phyloP scores from a whole-genome alignment of 2,888 invertebrate genomes.

The Ophioninae sp. region DNA sequence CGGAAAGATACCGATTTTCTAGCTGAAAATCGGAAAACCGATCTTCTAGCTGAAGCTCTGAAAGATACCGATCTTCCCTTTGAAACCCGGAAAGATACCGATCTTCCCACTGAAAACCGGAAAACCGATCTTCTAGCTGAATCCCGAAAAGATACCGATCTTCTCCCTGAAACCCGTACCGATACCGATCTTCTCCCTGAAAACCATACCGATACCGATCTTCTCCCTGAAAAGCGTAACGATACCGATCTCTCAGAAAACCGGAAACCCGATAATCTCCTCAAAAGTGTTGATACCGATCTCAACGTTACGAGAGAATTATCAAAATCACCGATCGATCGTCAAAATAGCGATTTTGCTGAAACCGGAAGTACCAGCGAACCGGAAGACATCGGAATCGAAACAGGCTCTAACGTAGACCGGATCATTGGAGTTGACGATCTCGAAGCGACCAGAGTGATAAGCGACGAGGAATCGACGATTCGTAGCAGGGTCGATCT shows the following conservation, averaged over 20 bases:
- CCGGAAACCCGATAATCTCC: neutral
- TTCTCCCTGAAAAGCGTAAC: no score
- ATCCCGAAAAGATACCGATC: no score
- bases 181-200: neutral
- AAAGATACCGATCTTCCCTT: no score
- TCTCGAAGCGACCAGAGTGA: slow-evolving; percentile 9
- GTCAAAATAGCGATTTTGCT: no score
- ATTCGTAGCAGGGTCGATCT: neutral
- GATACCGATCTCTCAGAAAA: neutral
- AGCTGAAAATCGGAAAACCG: no score
- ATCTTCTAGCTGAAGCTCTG: no score
- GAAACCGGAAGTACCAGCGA: no score
- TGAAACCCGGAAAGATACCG: no score
- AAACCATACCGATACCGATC: neutral
- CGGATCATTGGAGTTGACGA: neutral
- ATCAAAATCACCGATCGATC: no score
- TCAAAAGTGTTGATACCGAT: neutral
- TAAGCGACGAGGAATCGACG: slow-evolving; percentile 11
- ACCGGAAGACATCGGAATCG: neutral
- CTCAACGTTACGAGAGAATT: slow-evolving; percentile 6
- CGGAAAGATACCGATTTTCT: neutral
- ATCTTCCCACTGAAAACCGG: no score
- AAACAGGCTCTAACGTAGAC: neutral
- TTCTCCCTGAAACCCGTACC: no score
- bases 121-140: no score